Evolutionary conservation across 2,888 invertebrate genomes (phyloP), one percentile per base, ranked within the genome.

Genomic region (Arrhopalites spinosus): DNA sequence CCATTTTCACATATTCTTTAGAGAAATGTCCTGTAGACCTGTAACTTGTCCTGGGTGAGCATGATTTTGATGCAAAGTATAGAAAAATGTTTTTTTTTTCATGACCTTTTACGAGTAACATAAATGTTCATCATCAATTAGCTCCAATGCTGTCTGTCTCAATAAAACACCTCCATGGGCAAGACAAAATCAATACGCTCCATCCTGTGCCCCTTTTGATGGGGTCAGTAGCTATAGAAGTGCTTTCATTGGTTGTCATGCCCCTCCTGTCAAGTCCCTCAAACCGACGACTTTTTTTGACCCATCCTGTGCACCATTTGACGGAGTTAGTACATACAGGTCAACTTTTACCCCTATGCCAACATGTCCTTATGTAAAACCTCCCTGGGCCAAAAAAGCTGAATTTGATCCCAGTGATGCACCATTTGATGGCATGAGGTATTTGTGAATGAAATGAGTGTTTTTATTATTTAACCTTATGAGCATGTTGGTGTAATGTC

Each of bases 211-310:
- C 15, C 70, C 72, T 1, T 63, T 78, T 59, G 69, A 76, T 45
- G 78, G 78, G 27, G 61, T 74, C 17, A 77, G 79, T 1, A 73
- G 74, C 1, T 81, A 81, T 69, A 67, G 79, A 43, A 69, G 64
- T 29, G 72, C 78, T 5, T 81, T 59, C 56, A 61, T 56, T n/a
- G 78, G 78, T 8, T 74, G 74, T n/a, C 73, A 45, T 15, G 76
- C 74, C 2, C 70, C 66, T 0, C 78, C 74, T n/a, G 76, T 77
- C 0, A 56, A 50, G 43, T 76, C 66, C 30, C 61, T 74, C 30
- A 79, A 78, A 53, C 81, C 79, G n/a, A 23, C 17, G 0, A 66
- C 7, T 25, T 74, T 36, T 15, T 59, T 66, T 20, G 66, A 66
- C 20, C 66, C 66, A 8, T 73, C 78, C 8, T 72, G 74, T 17